Base-by-base conservation (phyloP, 2,888 invertebrate species). In the Carabus problematicus region DNA sequence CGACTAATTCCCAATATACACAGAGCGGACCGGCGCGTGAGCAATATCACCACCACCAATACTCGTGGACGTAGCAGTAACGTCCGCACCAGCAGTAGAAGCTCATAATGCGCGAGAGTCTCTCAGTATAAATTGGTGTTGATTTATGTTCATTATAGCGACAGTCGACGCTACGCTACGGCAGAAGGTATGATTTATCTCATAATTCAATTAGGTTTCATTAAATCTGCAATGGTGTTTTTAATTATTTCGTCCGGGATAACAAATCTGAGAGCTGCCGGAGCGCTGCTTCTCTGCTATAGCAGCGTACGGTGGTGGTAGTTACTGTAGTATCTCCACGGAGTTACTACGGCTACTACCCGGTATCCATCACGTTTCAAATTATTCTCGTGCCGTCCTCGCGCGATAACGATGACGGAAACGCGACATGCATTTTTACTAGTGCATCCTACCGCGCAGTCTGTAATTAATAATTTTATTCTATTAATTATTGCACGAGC, bases 151-250 rank as follows among this genome's bases (percentile, higher is more conserved):
- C 69, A 69, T 69, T 69, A 69, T 45, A 62, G 56, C 62, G 14
- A 40, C 61, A 62, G 49, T 29, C 47, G 59, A 66, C 66, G 66
- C 47, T 29, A 40, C 59, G 49, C 40, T 16, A 45, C 56, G 70
- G 63, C 70, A 61, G 54, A 64, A 64, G 70, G 52, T 55, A 59
- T 64, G 63, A 70, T 66, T 70, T 70, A 64, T 59, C 64, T 64
- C 60, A 56, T 70, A 70, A 70, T 70, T 70, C 70, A 70, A 70
- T 70, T 66, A 64, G 58, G 66, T 60, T 70, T 66, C 70, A 66
- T 70, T 70, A 70, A 64, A 70, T 64, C 64, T 70, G 70, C 69
- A 69, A 69, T 69, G 62, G 54, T 69, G 69, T 69, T 69, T 69
- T 69, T 69, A 69, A 69, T 69, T 69, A 69, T 69, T 69, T 56